Evolutionary conservation across 2,113 vertebrate species (phyloP).

Genomic region (Pluvianellus socialis): DNA sequence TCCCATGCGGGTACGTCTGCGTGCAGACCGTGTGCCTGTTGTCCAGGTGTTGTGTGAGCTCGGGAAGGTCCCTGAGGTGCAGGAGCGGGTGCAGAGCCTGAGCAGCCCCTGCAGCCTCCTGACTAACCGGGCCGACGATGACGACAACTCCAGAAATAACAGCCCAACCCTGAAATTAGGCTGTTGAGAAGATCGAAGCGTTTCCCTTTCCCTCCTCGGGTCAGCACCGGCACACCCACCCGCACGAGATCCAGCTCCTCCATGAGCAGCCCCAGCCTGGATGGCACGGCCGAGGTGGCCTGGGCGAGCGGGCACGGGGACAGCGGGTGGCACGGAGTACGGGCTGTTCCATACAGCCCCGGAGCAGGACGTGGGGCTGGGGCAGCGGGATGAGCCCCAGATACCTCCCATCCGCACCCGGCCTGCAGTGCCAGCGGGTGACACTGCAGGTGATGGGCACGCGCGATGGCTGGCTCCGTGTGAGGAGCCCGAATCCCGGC

Average conservation of each 20-base stretch:
- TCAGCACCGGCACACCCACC: rapidly evolving
- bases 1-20: rapidly evolving
- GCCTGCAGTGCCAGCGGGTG: neutral
- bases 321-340: rapidly evolving
- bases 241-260: neutral
- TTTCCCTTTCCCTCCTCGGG: neutral
- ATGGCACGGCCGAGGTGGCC: neutral
- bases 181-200: neutral
- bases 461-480: neutral
- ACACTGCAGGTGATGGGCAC: neutral
- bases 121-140: rapidly evolving
- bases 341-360: rapidly evolving
- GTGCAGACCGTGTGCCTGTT: neutral
- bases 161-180: neutral
- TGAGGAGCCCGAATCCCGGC: neutral
- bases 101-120: neutral
- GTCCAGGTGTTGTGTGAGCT: neutral
- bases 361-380: neutral
- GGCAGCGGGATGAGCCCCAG: neutral
- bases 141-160: slow-evolving; percentile 2
- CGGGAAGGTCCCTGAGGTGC: neutral
- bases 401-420: neutral
- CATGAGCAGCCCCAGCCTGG: neutral
- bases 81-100: neutral
- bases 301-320: neutral